Percentiles rank a stretch among this genome's conserved stretches.
Evolutionary conservation across 1,140 invertebrate species (phyloP).

Genomic region (Zaprionus camerounensis): DNA sequence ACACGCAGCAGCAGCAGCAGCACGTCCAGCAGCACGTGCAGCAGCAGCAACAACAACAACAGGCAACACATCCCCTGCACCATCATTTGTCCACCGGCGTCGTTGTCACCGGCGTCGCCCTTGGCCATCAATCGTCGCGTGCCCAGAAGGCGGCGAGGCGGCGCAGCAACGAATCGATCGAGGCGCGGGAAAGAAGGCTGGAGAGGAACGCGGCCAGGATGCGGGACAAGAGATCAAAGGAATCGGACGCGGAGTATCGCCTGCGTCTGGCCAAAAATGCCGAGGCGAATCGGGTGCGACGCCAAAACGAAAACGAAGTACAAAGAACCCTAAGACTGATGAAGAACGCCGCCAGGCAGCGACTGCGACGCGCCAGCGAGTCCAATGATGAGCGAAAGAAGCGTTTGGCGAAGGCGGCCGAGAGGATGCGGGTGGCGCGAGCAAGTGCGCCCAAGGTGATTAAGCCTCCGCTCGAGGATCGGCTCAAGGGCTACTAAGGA

Average conservation of each 20-base stretch:
- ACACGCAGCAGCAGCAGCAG: slow-evolving; percentile 45
- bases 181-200: slow-evolving; percentile 74
- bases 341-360: slow-evolving; percentile 83
- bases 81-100: slow-evolving; percentile 75
- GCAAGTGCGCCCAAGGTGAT: slow-evolving; percentile 81
- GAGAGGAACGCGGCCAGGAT: slow-evolving; percentile 82
- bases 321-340: slow-evolving; percentile 85
- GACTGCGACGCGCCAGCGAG: slow-evolving; percentile 84
- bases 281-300: slow-evolving; percentile 81
- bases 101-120: slow-evolving; percentile 53
- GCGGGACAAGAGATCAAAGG: slow-evolving; percentile 79
- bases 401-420: slow-evolving; percentile 84
- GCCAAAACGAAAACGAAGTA: slow-evolving; percentile 84
- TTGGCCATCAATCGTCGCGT: slow-evolving; percentile 60
- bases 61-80: slow-evolving; percentile 68
- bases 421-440: slow-evolving; percentile 74
- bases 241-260: slow-evolving; percentile 80
- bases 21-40: slow-evolving; percentile 40
- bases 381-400: slow-evolving; percentile 85
- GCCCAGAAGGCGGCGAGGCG: slow-evolving; percentile 77
- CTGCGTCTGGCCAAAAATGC: slow-evolving; percentile 80
- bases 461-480: slow-evolving; percentile 80
- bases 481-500: slow-evolving; percentile 78
- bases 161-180: slow-evolving; percentile 81
- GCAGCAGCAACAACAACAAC: slow-evolving; percentile 58